A percentile compares a stretch with the other conserved stretches of the same genome.
Evolutionary conservation across 2,797 vertebrate genomes (phyloP).

Genomic region (Dicrostonyx torquatus): DNA sequence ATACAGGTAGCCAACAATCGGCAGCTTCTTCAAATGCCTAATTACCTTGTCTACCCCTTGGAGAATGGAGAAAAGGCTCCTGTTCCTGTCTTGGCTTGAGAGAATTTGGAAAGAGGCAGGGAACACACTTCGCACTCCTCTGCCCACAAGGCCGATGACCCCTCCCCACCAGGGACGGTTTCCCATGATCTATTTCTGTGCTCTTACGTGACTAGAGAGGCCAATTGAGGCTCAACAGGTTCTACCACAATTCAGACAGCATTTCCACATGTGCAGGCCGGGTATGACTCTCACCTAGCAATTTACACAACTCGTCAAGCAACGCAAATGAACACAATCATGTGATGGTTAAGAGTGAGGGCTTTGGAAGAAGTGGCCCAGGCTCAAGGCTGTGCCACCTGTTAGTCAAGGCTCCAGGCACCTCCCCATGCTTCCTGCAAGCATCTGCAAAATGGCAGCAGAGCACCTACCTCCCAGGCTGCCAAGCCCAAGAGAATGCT

Average conservation of each 20-base stretch:
- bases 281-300: conserved; percentile 68
- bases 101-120: conserved; percentile 3
- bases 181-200: conserved; percentile 79
- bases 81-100: conserved; percentile 19
- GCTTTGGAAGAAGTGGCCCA: background rate
- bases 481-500: background rate
- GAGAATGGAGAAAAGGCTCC: conserved; percentile 32
- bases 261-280: conserved; percentile 60
- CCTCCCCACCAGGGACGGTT: conserved; percentile 58
- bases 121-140: conserved; percentile 41
- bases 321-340: background rate
- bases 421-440: background rate
- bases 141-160: background rate
- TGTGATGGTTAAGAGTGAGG: background rate
- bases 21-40: background rate
- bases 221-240: conserved; percentile 74
- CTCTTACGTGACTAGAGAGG: conserved; percentile 53
- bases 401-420: background rate
- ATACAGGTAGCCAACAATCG: background rate
- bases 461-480: conserved; percentile 21
- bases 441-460: conserved; percentile 20
- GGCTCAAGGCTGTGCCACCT: background rate
- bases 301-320: conserved; percentile 18
- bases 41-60: background rate
- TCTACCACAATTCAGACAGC: conserved; percentile 63